Evolutionary conservation across 2,113 vertebrate genomes (phyloP).

Genomic region (Rhombomys opimus): DNA sequence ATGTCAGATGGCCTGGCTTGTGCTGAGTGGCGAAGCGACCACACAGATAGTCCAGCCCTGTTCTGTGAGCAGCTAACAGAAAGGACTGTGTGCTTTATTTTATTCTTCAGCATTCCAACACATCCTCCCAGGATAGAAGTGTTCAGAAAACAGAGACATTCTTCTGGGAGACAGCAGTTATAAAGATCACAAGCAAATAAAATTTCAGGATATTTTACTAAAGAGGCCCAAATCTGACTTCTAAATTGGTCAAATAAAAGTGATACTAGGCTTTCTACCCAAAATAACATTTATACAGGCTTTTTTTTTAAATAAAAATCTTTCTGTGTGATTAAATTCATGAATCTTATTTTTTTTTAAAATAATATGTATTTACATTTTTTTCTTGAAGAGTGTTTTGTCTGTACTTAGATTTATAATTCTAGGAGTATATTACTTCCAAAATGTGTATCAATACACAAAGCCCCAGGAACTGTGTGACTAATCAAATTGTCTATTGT

Average conservation of each 20-base stretch:
- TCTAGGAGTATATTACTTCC: background rate
- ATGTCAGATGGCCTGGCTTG: constrained; percentile 3
- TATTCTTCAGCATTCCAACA: constrained; percentile 46
- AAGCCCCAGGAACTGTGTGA: background rate
- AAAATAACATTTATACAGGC: constrained; percentile 27
- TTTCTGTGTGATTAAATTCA: constrained; percentile 57
- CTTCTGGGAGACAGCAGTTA: background rate
- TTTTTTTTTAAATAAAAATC: constrained; percentile 19
- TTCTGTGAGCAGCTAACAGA: constrained; percentile 24
- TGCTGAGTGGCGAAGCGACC: background rate
- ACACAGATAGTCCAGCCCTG: background rate
- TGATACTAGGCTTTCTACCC: background rate
- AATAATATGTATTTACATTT: constrained; percentile 31
- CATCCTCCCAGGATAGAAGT: constrained; percentile 52
- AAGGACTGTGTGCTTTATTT: constrained; percentile 18
- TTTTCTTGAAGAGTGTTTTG: constrained; percentile 16
- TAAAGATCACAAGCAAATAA: constrained; percentile 39
- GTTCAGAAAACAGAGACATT: background rate
- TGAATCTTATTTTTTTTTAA: constrained; percentile 9
- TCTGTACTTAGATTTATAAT: constrained; percentile 5
- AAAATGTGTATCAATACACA: background rate
- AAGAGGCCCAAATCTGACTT: constrained; percentile 34
- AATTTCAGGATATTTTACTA: constrained; percentile 47
- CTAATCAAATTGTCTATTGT: background rate
- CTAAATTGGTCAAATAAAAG: constrained; percentile 48